These are phyloP conservation scores for Cyprinus carpio DNA, from an alignment of 2,113 vertebrate genomes.

Conservation along the genomic window DNA sequence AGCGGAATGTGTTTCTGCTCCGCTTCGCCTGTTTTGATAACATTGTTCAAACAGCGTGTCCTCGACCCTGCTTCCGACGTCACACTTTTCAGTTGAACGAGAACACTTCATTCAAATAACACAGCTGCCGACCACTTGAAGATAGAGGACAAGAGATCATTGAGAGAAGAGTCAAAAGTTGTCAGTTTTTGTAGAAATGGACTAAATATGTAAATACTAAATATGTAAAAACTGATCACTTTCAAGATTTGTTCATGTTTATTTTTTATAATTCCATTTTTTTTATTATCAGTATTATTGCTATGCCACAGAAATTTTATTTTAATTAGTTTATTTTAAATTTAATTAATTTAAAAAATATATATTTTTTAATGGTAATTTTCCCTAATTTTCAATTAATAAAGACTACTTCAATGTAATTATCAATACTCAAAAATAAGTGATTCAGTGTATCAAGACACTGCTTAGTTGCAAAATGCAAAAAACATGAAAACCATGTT, in stretches of 20 bases:
- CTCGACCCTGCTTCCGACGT: constrained; percentile 28
- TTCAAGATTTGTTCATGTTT: neutral
- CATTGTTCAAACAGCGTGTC: constrained; percentile 38
- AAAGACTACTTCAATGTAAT: neutral
- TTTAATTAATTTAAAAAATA: neutral
- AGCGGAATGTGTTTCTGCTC: constrained; percentile 37
- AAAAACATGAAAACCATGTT: neutral
- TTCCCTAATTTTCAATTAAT: neutral
- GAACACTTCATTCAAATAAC: constrained; percentile 20
- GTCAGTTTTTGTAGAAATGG: neutral
- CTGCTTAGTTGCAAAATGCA: no score
- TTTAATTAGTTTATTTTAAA: neutral
- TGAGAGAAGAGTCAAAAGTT: neutral
- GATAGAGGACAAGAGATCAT: neutral
- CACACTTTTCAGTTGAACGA: neutral
- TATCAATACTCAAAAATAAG: neutral
- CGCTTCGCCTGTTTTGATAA: constrained; percentile 49
- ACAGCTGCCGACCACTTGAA: constrained; percentile 7
- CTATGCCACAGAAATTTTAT: neutral
- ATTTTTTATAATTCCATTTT: neutral
- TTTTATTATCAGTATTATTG: neutral
- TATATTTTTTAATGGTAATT: neutral
- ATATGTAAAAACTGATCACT: neutral
- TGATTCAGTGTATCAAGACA: no score
- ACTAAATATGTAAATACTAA: neutral